A percentile compares a stretch with the other conserved stretches of the same genome.
These are phyloP conservation scores for Cheilosia pagana DNA, from an alignment of 2,888 invertebrate species.

Conservation along the genomic window DNA sequence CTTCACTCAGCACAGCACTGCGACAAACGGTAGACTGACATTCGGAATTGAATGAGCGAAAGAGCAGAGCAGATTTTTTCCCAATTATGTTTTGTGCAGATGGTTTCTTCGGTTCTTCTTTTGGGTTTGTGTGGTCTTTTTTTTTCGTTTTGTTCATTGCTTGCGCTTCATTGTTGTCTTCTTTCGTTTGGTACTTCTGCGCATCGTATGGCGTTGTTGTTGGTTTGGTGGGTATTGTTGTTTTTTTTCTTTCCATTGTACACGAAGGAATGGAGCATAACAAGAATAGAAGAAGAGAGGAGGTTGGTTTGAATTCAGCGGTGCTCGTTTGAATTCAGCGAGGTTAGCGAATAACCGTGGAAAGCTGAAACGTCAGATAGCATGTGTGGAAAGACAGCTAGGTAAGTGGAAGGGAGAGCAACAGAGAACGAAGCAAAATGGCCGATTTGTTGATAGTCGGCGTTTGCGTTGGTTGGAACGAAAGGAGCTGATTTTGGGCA, in stretches of 20 bases:
- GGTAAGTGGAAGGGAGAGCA: slow-evolving; percentile 22
- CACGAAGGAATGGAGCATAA: slow-evolving; percentile 37
- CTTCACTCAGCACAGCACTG: slow-evolving; percentile 74
- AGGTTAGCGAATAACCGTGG: slow-evolving; percentile 21
- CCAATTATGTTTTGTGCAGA: slow-evolving; percentile 59
- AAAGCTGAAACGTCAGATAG: slow-evolving; percentile 68
- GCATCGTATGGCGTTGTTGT: slow-evolving; percentile 28
- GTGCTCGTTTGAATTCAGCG: slow-evolving; percentile 38
- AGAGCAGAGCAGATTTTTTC: slow-evolving; percentile 63
- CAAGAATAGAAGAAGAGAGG: slow-evolving; percentile 35
- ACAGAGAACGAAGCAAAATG: slow-evolving; percentile 49
- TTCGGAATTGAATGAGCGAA: slow-evolving; percentile 63
- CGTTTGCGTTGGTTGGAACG: slow-evolving; percentile 7
- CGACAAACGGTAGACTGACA: slow-evolving; percentile 76
- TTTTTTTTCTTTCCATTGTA: neutral
- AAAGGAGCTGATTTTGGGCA: neutral
- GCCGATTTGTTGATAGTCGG: slow-evolving; percentile 48
- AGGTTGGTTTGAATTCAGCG: slow-evolving; percentile 23
- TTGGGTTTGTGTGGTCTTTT: slow-evolving; percentile 27
- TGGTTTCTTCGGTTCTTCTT: slow-evolving; percentile 57
- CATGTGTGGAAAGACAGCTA: slow-evolving; percentile 64
- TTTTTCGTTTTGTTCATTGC: slow-evolving; percentile 27
- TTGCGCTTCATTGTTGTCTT: slow-evolving; percentile 71
- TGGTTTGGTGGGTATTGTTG: slow-evolving; percentile 8
- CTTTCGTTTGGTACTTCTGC: slow-evolving; percentile 58